Percentiles rank a stretch among this genome's conserved stretches.
Evolutionary conservation across 2,113 vertebrate species (phyloP).

Genomic region (Clupea harengus): DNA sequence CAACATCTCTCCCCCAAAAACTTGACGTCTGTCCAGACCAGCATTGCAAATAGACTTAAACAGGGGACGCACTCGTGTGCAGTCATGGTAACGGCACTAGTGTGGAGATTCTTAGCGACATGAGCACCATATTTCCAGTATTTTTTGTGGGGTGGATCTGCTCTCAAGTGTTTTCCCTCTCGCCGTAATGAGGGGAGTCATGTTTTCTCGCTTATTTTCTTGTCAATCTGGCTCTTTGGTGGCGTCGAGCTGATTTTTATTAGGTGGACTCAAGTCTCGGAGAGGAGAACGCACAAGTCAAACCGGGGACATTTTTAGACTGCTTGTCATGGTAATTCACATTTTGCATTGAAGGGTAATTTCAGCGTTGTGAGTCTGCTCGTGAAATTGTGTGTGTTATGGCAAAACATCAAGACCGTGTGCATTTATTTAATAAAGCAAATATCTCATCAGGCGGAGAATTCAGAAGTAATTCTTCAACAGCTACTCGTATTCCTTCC

Average conservation of each 20-base stretch:
- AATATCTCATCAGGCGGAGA: background rate
- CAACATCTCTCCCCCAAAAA: background rate
- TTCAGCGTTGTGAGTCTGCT: constrained; percentile 36
- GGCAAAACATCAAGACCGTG: constrained; percentile 29
- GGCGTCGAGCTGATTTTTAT: constrained; percentile 64
- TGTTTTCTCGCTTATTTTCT: constrained; percentile 72
- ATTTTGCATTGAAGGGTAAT: constrained; percentile 44
- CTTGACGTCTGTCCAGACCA: constrained; percentile 30
- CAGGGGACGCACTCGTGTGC: constrained; percentile 36
- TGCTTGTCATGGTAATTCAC: constrained; percentile 40
- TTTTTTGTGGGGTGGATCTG: constrained; percentile 58
- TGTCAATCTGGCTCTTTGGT: constrained; percentile 65
- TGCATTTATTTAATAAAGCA: background rate
- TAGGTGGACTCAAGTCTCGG: constrained; percentile 48
- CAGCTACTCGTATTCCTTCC: background rate
- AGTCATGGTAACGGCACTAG: constrained; percentile 51
- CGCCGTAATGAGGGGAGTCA: constrained; percentile 64
- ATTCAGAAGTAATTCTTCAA: background rate
- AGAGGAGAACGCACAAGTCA: constrained; percentile 47
- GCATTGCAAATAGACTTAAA: constrained; percentile 52
- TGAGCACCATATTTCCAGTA: constrained; percentile 60
- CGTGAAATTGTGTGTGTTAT: background rate
- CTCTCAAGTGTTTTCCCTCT: constrained; percentile 64
- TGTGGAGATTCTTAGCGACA: constrained; percentile 61
- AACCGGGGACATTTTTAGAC: constrained; percentile 48